Evolutionary conservation across 2,888 invertebrate genomes (phyloP), one percentile per base, ranked within the genome.

Genomic region (Thereva nobilitata): DNA sequence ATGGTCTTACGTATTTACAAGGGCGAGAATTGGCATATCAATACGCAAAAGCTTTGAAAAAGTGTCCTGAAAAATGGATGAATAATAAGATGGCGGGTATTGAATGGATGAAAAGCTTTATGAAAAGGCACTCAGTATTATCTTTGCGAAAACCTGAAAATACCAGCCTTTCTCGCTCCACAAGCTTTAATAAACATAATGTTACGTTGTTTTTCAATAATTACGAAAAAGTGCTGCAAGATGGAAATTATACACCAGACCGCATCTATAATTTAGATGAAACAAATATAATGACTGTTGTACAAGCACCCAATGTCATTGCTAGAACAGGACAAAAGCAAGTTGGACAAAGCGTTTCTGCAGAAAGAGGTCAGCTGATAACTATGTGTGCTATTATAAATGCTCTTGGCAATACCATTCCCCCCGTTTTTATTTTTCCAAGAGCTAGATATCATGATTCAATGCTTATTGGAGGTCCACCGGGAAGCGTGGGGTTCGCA

Each of bases 281-380:
- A 65, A 73, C 71, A 38, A 68, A 68, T n/a, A 42, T 70, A 3
- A 67, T 66, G 34, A 73, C 70, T 41, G 72, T 72, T 12, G 67
- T 68, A 6, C 67, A 72, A 66, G 65, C 70, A 34, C 63, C 66
- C 23, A 71, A 71, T 45, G 67, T 72, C 38, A 69, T 72, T 66
- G 70, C 69, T 41, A 23, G 56, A 44, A 70, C 64, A 53, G 70
- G 71, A 12, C 47, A 44, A 59, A 70, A 73, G 68, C 71, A 72
- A 45, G 72, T 75, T 47, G 73, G 73, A 41, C 70, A 72, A 66
- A 66, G 70, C 50, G 72, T 72, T 38, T 75, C 73, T 54, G 73
- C 71, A 42, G 74, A 76, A 69, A 68, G 72, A 70, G 71, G 73
- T 44, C 70, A 71, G 45, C 53, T 74, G n/a, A 70, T 74, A 9